Evolutionary conservation across 2,888 invertebrate genomes (phyloP).

Genomic region (Lampropteryx suffumata): DNA sequence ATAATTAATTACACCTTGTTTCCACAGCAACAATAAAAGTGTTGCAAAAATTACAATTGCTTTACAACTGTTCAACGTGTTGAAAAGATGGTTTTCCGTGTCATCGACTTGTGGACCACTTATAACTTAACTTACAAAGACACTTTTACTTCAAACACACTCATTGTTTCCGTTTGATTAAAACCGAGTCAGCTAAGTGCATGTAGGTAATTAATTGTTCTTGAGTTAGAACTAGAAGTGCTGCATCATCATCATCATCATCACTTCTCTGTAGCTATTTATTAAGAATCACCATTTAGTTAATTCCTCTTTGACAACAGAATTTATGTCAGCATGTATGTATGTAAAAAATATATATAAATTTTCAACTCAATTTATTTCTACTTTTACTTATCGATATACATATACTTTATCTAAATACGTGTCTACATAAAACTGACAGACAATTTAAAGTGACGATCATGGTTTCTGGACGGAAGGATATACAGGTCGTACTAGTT

Average conservation of each 20-base stretch:
- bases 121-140: background rate
- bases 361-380: no score
- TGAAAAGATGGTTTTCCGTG: constrained; percentile 12
- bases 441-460: no score
- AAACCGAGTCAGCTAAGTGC: constrained; percentile 16
- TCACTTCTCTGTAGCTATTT: no score
- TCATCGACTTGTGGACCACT: constrained; percentile 12
- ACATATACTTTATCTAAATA: background rate
- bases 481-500: no score
- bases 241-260: background rate
- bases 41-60: background rate
- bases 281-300: no score
- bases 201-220: background rate
- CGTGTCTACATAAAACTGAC: background rate
- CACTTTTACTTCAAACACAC: constrained; percentile 20
- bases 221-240: constrained; percentile 9
- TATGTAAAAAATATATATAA: no score
- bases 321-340: no score
- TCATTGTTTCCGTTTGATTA: constrained; percentile 14
- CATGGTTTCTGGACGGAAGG: no score
- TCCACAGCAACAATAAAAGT: no score
- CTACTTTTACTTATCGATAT: no score
- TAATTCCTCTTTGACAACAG: no score
- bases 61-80: background rate
- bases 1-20: no score